Percentiles rank a stretch among this genome's conserved stretches.
Conservation (phyloP, 2,888 invertebrate species). For the Phania funesta region DNA sequence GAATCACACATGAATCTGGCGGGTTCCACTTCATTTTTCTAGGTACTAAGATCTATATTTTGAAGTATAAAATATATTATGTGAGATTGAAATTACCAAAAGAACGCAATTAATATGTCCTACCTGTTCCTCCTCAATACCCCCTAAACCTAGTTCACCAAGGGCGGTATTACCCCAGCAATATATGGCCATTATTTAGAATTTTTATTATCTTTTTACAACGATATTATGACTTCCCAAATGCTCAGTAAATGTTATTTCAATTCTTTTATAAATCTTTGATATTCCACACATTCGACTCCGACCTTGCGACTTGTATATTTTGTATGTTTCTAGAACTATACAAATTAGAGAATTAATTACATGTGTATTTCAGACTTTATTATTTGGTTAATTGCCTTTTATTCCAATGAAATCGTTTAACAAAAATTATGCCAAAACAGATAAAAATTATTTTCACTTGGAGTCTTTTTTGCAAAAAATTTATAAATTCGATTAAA, state of each 20-base stretch:
- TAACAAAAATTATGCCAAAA: slow-evolving; percentile 7
- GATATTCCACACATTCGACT: slow-evolving; percentile 48
- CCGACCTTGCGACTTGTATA: slow-evolving; percentile 20
- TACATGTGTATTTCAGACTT: background rate
- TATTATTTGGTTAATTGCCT: background rate
- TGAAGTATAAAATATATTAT: background rate
- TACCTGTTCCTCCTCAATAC: slow-evolving; percentile 86
- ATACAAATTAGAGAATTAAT: background rate
- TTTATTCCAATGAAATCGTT: background rate
- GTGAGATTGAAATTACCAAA: background rate
- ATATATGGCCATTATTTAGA: slow-evolving; percentile 81
- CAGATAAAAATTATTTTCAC: slow-evolving; percentile 7
- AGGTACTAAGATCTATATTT: slow-evolving; percentile 84
- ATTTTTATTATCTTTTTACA: slow-evolving; percentile 20
- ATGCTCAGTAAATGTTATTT: slow-evolving; percentile 4
- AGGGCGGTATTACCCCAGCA: slow-evolving; percentile 90
- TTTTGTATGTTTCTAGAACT: slow-evolving; percentile 56
- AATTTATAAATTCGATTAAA: slow-evolving; percentile 51
- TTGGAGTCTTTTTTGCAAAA: slow-evolving; percentile 23
- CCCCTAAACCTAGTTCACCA: slow-evolving; percentile 90
- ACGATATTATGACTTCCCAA: background rate
- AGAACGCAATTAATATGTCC: background rate
- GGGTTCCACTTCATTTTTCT: slow-evolving; percentile 83
- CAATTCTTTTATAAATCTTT: slow-evolving; percentile 11
- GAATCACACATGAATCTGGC: slow-evolving; percentile 82